Evolutionary conservation across 2,888 invertebrate genomes (phyloP).

Genomic region (Acanthosepion pharaonis): DNA sequence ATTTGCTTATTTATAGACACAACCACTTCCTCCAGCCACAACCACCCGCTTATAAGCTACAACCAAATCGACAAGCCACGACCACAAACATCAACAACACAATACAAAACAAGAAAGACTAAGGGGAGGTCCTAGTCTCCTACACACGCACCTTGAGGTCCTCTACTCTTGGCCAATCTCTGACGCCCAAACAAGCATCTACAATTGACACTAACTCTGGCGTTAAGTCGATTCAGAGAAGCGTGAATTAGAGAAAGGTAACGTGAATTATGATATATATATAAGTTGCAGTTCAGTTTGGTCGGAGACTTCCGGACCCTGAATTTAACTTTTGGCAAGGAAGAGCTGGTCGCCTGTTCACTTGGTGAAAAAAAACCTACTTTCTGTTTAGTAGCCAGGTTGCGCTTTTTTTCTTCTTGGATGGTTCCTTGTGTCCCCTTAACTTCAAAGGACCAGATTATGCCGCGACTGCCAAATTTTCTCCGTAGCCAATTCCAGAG

Average conservation of each 20-base stretch:
- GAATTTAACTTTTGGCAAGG: background rate
- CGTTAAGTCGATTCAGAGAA: background rate
- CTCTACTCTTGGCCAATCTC: background rate
- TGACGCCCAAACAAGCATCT: background rate
- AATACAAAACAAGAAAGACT: background rate
- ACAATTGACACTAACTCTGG: background rate
- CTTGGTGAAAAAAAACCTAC: too few species aligned
- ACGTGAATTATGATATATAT: background rate
- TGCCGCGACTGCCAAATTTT: slow-evolving; percentile 36
- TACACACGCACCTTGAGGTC: background rate
- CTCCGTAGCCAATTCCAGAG: slow-evolving; percentile 40
- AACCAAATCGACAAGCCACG: background rate
- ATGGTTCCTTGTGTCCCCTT: background rate
- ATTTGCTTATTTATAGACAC: background rate
- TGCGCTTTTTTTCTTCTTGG: background rate
- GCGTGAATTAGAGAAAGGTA: background rate
- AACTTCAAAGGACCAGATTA: slow-evolving; percentile 14
- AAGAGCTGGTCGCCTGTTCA: background rate
- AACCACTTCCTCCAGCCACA: background rate
- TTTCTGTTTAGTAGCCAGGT: background rate
- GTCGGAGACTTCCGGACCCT: background rate
- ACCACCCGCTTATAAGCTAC: background rate
- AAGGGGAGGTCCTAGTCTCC: too few species aligned
- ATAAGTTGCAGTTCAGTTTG: background rate
- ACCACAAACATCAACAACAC: slow-evolving; percentile 1